These are phyloP conservation scores for Malurus splendens DNA, from an alignment of 2,797 vertebrate species.

Conservation along the genomic window DNA sequence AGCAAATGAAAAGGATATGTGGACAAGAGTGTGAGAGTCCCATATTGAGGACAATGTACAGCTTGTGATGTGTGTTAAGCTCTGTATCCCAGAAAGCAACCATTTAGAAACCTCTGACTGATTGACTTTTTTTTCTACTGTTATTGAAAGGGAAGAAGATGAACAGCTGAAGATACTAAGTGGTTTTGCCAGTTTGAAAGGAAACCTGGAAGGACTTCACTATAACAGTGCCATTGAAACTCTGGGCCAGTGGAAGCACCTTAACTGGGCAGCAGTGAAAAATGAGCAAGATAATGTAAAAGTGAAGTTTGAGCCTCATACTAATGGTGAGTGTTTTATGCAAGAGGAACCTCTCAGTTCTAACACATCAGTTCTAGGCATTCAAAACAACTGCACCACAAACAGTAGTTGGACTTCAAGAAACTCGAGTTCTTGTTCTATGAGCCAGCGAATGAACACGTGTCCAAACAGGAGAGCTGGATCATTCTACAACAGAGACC, in stretches of 20 bases:
- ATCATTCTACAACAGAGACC: constrained; percentile 73
- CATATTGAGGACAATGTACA: rapidly evolving
- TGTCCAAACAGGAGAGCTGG: constrained; percentile 63
- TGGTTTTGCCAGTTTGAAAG: constrained; percentile 63
- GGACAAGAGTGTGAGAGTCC: neutral
- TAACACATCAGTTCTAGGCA: constrained; percentile 70
- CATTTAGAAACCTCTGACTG: neutral
- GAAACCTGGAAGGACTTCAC: constrained; percentile 69
- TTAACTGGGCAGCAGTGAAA: constrained; percentile 72
- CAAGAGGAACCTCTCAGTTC: constrained; percentile 75
- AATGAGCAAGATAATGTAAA: constrained; percentile 74
- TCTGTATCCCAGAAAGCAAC: neutral
- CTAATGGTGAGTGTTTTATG: constrained; percentile 66
- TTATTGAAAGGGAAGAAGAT: constrained; percentile 76
- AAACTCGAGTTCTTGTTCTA: constrained; percentile 54
- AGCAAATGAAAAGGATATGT: neutral
- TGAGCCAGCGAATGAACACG: constrained; percentile 63
- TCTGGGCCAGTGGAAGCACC: constrained; percentile 66
- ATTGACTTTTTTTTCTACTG: constrained; percentile 5
- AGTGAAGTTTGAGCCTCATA: constrained; percentile 64
- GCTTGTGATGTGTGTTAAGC: neutral
- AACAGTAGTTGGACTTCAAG: constrained; percentile 69
- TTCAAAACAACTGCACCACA: constrained; percentile 70
- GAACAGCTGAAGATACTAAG: constrained; percentile 68
- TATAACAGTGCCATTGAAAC: constrained; percentile 71